Percentiles rank a stretch among this genome's conserved stretches.
Evolutionary conservation across 2,797 vertebrate species (phyloP).

Genomic region (Lithobates pipiens): DNA sequence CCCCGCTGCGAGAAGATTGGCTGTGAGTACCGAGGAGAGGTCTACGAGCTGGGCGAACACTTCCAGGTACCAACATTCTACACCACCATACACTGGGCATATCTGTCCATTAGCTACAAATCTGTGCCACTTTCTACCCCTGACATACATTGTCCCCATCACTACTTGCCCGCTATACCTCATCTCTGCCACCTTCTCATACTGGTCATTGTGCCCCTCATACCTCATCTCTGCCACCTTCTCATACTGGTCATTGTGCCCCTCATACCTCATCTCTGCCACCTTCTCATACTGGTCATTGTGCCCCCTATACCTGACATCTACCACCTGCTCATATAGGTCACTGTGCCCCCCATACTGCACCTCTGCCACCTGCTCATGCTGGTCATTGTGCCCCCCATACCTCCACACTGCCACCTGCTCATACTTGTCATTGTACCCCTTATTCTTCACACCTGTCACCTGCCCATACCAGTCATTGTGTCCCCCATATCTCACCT

Average conservation of each 20-base stretch:
- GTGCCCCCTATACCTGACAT: too few relatives aligned
- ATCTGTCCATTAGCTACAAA: background rate
- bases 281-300: background rate
- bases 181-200: background rate
- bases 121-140: background rate
- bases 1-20: slow-evolving; percentile 85
- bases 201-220: background rate
- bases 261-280: background rate
- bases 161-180: background rate
- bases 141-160: too few relatives aligned
- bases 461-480: background rate
- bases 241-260: background rate
- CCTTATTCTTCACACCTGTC: background rate
- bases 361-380: too few relatives aligned
- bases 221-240: background rate
- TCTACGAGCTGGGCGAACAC: slow-evolving; percentile 80
- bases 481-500: background rate
- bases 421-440: background rate
- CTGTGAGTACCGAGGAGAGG: slow-evolving; percentile 83
- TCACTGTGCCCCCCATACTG: too few relatives aligned
- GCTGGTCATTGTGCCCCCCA: background rate
- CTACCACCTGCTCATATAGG: background rate
- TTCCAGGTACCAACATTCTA: slow-evolving; percentile 77
- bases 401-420: too few relatives aligned
- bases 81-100: background rate